Percentiles rank a stretch among this genome's conserved stretches.
These are phyloP conservation scores for Thymelicus acteon DNA, from an alignment of 2,888 invertebrate species.

Conservation along the genomic window DNA sequence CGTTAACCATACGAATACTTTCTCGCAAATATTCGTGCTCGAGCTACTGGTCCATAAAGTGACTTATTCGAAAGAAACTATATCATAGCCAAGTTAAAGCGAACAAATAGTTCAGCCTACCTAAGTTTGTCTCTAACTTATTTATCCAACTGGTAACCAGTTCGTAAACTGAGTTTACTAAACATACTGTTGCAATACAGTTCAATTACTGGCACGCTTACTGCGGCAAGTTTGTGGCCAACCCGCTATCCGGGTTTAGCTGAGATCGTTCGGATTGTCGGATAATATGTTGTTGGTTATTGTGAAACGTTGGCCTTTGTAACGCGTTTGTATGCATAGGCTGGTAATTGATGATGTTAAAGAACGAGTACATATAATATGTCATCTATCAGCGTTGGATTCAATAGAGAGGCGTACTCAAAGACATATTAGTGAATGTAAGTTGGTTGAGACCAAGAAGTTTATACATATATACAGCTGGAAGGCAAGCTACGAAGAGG, in stretches of 20 bases:
- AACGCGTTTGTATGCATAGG: neutral
- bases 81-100: neutral
- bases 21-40: too few species aligned
- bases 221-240: constrained; percentile 19
- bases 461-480: too few species aligned
- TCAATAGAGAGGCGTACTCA: too few species aligned
- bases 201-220: constrained; percentile 21
- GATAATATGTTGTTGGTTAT: constrained; percentile 14
- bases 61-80: too few species aligned
- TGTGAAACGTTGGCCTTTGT: neutral
- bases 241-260: constrained; percentile 9
- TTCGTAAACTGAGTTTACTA: constrained; percentile 4
- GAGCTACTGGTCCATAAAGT: too few species aligned
- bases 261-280: neutral
- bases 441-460: too few species aligned
- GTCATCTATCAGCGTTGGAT: too few species aligned
- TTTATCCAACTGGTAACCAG: neutral
- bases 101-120: neutral
- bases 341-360: too few species aligned
- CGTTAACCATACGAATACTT: too few species aligned
- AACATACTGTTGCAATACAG: constrained; percentile 2
- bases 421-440: too few species aligned
- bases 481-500: too few species aligned
- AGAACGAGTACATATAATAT: too few species aligned
- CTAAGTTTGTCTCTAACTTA: constrained; percentile 5